phyloP scores from a whole-genome alignment of 2,113 vertebrate species.

The Scytalopus superciliaris region DNA sequence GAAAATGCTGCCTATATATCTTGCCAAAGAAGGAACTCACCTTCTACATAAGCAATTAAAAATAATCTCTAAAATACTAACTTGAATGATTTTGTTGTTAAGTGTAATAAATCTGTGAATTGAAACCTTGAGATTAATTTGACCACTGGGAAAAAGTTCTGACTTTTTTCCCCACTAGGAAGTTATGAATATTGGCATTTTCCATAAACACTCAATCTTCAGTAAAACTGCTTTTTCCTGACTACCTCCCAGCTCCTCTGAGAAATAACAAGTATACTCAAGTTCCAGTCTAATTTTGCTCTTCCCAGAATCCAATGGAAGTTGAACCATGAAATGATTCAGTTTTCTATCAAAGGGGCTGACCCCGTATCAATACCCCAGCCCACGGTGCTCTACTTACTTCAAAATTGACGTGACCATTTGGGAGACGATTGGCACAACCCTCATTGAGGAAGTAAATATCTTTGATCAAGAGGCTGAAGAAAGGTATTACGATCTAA shows the following conservation, averaged over 20 bases:
- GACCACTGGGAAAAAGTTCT: neutral
- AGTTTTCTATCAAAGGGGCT: neutral
- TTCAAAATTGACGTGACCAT: slow-evolving; percentile 92
- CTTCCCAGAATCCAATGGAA: neutral
- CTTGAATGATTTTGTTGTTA: neutral
- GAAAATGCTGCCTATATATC: neutral
- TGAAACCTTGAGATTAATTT: neutral
- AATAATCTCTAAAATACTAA: neutral
- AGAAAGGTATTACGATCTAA: slow-evolving; percentile 97
- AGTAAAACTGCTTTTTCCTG: neutral
- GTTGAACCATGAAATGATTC: neutral
- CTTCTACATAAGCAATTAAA: neutral
- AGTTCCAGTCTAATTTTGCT: neutral
- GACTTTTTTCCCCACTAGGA: neutral
- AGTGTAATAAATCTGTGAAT: neutral
- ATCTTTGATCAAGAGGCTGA: slow-evolving; percentile 96
- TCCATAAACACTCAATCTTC: neutral
- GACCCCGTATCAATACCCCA: neutral
- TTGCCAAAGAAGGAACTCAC: neutral
- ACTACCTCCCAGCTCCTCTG: neutral
- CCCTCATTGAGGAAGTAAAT: slow-evolving; percentile 96
- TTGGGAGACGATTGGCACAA: slow-evolving; percentile 86
- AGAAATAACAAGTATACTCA: neutral
- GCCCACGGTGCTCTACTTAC: slow-evolving; percentile 63
- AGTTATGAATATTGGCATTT: neutral